Evolutionary conservation across 2,797 vertebrate genomes (phyloP).

Genomic region (Diplodus sargus): DNA sequence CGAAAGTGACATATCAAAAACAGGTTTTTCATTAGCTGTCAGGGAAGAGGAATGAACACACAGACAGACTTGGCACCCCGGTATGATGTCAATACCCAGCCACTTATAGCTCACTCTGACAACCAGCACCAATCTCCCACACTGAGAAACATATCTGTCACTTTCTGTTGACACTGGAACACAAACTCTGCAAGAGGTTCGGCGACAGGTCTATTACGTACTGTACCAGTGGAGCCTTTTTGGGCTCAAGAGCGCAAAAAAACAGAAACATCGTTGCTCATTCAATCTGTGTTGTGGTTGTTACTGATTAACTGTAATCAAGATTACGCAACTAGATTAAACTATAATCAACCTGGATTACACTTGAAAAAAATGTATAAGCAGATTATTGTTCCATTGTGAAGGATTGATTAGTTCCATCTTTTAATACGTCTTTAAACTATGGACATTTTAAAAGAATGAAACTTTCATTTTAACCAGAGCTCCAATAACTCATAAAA

Average conservation of each 20-base stretch:
- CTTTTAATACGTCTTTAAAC: no score
- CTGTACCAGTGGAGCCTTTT: slow-evolving; percentile 28
- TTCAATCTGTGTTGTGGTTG: no score
- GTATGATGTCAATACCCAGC: slow-evolving; percentile 70
- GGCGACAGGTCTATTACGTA: slow-evolving; percentile 59
- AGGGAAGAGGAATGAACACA: slow-evolving; percentile 68
- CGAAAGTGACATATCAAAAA: slow-evolving; percentile 72
- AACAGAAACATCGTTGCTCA: slow-evolving; percentile 17
- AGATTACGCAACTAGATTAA: no score
- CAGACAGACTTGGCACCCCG: slow-evolving; percentile 56
- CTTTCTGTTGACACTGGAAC: slow-evolving; percentile 59
- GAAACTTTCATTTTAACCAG: no score
- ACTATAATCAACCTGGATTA: no score
- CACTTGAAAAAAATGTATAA: no score
- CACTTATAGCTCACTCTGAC: slow-evolving; percentile 70
- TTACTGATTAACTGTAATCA: no score
- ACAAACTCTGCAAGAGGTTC: slow-evolving; percentile 50
- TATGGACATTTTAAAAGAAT: no score
- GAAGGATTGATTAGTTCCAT: no score
- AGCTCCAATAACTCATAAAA: no score
- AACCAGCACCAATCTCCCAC: slow-evolving; percentile 61
- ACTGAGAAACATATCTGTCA: slow-evolving; percentile 68
- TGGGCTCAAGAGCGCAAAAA: slow-evolving; percentile 20
- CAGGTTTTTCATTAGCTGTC: slow-evolving; percentile 74
- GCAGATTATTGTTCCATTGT: no score